Base-by-base conservation (phyloP, 1,140 invertebrate genomes). In the Araneus ventricosus region DNA sequence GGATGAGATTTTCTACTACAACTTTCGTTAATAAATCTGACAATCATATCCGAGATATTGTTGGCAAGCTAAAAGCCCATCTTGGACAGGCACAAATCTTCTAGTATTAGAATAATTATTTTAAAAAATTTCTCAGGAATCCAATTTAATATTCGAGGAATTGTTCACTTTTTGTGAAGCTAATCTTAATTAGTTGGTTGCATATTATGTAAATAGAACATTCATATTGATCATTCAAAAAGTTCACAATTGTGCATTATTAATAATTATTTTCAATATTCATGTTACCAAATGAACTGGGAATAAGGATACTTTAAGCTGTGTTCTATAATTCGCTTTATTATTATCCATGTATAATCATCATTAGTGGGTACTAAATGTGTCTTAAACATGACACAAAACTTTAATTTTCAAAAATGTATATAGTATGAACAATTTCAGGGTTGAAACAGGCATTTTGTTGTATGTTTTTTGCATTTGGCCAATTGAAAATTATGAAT, bases 311-410 rank as follows among this genome's bases (percentile, higher is more conserved):
- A 34, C 10, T 37, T 34, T 10, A 34, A 20, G 70, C 30, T 75
- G 7, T 75, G 30, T 30, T 75, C 70, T 20, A 37, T 20, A 34
- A 34, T 75, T 75, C 70, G 37, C 30, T 34, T 30, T 75, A 30
- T 75, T 75, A 75, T 34, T 20, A 75, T 75, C 70, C 70, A 34
- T 75, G 34, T 27, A 17, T 70, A 27, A 70, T 37, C 67, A 34
- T 75, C n/a, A n/a, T n/a, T 75, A 75, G 70, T 75, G 27, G 34
- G 37, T 75, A 75, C 70, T 34, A 37, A 75, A 75, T 75, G 70
- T 75, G 70, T 30, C 70, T 75, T 75, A 75, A 75, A 14, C 70
- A 75, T 37, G 30, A 75, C 70, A 75, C 30, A 20, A 34, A 75
- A 75, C 20, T 30, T 75, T 34, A 14, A 75, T 75, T 75, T 20